phyloP scores from a whole-genome alignment of 2,113 vertebrate species.

The Aythya baeri region DNA sequence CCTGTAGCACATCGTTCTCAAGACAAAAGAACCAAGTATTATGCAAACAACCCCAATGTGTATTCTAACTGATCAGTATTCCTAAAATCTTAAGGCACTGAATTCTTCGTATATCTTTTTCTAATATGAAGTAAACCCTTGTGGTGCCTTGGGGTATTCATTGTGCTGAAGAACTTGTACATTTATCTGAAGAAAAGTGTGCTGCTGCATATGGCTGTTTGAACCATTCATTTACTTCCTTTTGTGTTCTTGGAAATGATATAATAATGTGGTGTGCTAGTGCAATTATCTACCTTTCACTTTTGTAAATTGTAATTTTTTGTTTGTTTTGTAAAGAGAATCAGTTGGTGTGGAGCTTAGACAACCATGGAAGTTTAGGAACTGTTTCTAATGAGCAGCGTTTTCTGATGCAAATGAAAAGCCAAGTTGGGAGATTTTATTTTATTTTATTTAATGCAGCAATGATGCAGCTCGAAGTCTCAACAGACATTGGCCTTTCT shows the following conservation, averaged over 20 bases:
- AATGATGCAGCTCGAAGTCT: neutral
- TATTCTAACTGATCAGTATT: neutral
- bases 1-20: neutral
- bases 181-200: neutral
- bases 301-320: neutral
- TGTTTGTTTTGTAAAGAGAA: neutral
- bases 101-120: neutral
- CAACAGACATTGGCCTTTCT: neutral
- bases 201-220: neutral
- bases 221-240: slow-evolving; percentile 34
- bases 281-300: slow-evolving; percentile 12
- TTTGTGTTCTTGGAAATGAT: neutral
- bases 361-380: neutral
- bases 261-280: neutral
- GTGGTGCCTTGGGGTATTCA: neutral
- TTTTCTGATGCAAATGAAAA: slow-evolving; percentile 41
- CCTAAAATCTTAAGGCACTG: neutral
- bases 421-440: neutral
- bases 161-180: neutral
- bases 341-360: neutral
- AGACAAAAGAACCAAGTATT: neutral
- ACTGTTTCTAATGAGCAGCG: slow-evolving; percentile 29
- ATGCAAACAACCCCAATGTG: neutral
- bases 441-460: neutral
- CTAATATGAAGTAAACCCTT: neutral